Conservation (phyloP, 2,797 vertebrate genomes). For the Leptodactylus fallax region DNA sequence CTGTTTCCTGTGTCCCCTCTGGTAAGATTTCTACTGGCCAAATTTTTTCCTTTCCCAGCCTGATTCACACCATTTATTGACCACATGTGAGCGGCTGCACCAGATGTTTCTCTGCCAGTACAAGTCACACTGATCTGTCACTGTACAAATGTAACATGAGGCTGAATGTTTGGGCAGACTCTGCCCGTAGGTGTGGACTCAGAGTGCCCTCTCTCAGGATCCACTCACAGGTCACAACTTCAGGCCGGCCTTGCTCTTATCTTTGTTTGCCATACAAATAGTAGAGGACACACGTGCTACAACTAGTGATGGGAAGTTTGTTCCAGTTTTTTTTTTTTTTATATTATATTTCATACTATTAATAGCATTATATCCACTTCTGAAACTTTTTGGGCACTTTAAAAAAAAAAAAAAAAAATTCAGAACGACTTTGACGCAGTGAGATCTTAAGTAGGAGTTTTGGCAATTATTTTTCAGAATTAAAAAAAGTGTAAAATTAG, state of each 20-base stretch:
- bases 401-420: too few species aligned
- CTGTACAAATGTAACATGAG: not conserved
- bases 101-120: constrained; percentile 36
- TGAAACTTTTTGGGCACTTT: too few species aligned
- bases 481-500: too few species aligned
- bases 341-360: not conserved
- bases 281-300: not conserved
- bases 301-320: not conserved
- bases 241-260: constrained; percentile 18
- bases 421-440: too few species aligned
- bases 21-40: not conserved
- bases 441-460: too few species aligned
- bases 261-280: constrained; percentile 38
- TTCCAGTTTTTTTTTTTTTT: not conserved
- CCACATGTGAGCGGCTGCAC: constrained; percentile 23
- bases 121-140: not conserved
- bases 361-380: not conserved
- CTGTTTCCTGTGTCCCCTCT: constrained; percentile 39
- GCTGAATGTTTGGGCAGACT: not conserved
- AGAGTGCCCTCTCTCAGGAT: not conserved
- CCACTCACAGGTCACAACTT: not conserved
- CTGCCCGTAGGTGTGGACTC: not conserved
- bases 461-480: too few species aligned
- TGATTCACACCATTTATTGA: constrained; percentile 23
- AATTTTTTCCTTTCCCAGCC: constrained; percentile 25